phyloP scores from a whole-genome alignment of 1,140 invertebrate genomes.

The Drosophila rhopaloa region DNA sequence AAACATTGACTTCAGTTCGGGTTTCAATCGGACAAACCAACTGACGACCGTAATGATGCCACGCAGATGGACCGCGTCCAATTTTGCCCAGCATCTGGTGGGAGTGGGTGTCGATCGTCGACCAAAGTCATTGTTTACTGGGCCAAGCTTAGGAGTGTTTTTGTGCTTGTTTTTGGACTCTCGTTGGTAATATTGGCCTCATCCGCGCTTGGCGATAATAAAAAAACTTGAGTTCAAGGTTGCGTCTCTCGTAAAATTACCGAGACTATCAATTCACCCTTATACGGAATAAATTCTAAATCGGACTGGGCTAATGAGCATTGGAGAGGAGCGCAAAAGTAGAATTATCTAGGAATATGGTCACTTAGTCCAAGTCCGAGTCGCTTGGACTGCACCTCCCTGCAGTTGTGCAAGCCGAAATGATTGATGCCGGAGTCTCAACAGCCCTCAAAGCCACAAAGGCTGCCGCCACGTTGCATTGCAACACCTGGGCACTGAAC shows the following conservation, averaged over 20 bases:
- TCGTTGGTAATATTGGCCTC: conserved; percentile 69
- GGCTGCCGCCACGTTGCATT: conserved; percentile 23
- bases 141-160: conserved; percentile 54
- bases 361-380: conserved; percentile 35
- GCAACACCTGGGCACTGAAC: conserved; percentile 17
- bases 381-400: conserved; percentile 24
- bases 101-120: conserved; percentile 37
- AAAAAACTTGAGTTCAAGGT: conserved; percentile 66
- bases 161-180: conserved; percentile 58
- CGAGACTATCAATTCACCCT: conserved; percentile 24
- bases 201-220: conserved; percentile 46
- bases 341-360: conserved; percentile 14
- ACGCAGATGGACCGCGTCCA: conserved; percentile 54
- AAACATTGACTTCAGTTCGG: conserved; percentile 44
- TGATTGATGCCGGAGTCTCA: conserved; percentile 73
- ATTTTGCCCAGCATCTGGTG: conserved; percentile 62
- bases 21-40: conserved; percentile 37
- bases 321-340: not conserved
- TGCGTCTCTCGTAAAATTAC: conserved; percentile 39
- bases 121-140: conserved; percentile 46
- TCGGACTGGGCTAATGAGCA: conserved; percentile 25
- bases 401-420: conserved; percentile 59
- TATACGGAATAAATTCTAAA: conserved; percentile 42
- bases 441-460: conserved; percentile 69
- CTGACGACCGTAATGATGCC: conserved; percentile 56